Conservation (phyloP, 2,888 invertebrate genomes). For the Dynastes hyllus region DNA sequence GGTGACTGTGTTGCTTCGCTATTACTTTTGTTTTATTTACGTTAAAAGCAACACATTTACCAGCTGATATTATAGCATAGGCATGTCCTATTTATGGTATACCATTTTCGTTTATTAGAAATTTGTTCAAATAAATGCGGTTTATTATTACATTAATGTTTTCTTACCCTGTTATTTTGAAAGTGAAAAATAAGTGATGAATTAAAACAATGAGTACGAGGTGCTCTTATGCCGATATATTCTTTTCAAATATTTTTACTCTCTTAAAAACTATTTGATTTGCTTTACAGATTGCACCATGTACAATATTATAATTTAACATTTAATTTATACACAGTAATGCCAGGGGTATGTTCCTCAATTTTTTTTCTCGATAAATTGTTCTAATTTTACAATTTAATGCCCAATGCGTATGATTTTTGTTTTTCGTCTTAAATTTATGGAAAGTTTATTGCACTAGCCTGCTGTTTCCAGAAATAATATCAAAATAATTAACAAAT, state of each 20-base stretch:
- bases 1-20: slow-evolving; percentile 41
- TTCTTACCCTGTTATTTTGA: slow-evolving; percentile 68
- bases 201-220: slow-evolving; percentile 65
- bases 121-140: slow-evolving; percentile 66
- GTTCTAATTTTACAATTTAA: slow-evolving; percentile 60
- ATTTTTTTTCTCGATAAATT: slow-evolving; percentile 45
- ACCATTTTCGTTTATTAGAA: slow-evolving; percentile 59
- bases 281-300: slow-evolving; percentile 70
- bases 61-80: slow-evolving; percentile 50
- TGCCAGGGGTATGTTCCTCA: slow-evolving; percentile 72
- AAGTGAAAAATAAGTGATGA: slow-evolving; percentile 57
- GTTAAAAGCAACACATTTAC: slow-evolving; percentile 28
- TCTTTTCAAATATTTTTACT: slow-evolving; percentile 59
- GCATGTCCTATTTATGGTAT: slow-evolving; percentile 63
- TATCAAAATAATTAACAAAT: slow-evolving; percentile 48
- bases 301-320: slow-evolving; percentile 68
- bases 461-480: slow-evolving; percentile 54
- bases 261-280: slow-evolving; percentile 59
- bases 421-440: slow-evolving; percentile 36
- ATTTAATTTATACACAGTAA: slow-evolving; percentile 69
- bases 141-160: slow-evolving; percentile 63
- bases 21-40: slow-evolving; percentile 18
- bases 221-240: slow-evolving; percentile 60
- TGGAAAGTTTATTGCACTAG: slow-evolving; percentile 59
- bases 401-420: slow-evolving; percentile 50